A percentile compares a stretch with the other conserved stretches of the same genome.
Evolutionary conservation across 2,888 invertebrate species (phyloP).

Genomic region (Oxystoma pomonae): DNA sequence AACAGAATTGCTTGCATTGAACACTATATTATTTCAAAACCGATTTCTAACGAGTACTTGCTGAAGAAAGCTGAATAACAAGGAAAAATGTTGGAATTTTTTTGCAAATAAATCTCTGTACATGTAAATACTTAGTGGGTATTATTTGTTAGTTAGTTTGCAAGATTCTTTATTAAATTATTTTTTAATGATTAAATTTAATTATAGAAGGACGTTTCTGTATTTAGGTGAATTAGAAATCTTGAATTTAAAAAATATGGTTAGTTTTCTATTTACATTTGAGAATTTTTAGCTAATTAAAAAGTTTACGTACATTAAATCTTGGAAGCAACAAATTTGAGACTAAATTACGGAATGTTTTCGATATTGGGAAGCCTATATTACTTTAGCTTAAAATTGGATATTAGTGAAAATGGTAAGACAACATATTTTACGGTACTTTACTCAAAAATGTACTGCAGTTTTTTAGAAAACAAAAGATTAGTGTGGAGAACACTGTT

Average conservation of each 20-base stretch:
- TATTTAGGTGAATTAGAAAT: constrained; percentile 36
- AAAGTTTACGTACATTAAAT: constrained; percentile 34
- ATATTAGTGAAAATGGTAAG: constrained; percentile 34
- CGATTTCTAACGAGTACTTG: constrained; percentile 33
- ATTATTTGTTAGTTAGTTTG: too few species aligned
- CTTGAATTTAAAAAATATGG: too few species aligned
- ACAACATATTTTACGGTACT: constrained; percentile 34
- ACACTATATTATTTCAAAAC: constrained; percentile 23
- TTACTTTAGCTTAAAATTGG: constrained; percentile 34
- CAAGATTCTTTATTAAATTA: too few species aligned
- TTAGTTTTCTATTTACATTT: constrained; percentile 38
- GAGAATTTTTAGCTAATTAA: constrained; percentile 36
- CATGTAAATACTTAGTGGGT: too few species aligned
- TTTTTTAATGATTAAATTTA: too few species aligned
- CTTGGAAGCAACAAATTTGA: constrained; percentile 38
- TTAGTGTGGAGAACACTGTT: constrained; percentile 30
- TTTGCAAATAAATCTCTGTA: constrained; percentile 19
- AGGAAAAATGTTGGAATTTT: constrained; percentile 22
- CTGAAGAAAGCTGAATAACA: constrained; percentile 30
- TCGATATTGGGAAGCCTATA: constrained; percentile 37
- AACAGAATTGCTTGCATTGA: constrained; percentile 42
- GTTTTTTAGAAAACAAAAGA: too few species aligned
- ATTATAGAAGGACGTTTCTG: constrained; percentile 35
- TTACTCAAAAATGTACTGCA: constrained; percentile 41
- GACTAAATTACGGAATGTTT: constrained; percentile 37